Base-by-base conservation (phyloP, 2,113 vertebrate genomes). In the Anolis sagrei region DNA sequence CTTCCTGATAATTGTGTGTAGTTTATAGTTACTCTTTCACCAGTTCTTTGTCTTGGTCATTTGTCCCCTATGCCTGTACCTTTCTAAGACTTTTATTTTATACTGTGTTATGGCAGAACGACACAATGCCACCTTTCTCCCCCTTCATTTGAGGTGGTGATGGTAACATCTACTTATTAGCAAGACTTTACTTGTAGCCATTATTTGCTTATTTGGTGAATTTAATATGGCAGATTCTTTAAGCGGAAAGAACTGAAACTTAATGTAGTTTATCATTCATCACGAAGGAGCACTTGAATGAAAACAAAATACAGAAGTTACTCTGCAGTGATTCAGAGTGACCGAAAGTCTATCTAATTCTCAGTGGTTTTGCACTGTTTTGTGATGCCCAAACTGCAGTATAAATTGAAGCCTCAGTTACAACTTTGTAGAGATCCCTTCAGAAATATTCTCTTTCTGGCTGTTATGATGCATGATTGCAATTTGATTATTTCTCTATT, bases 131-230 rank as follows among this genome's bases (percentile, higher is more conserved):
- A 25, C 13, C 16, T 62, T 58, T 34, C 18, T 25, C 49, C 23
- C 27, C 34, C 36, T 61, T 58, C 54, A 4, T 58, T 58, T 58
- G 54, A 18, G 54, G 54, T 16, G 54, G 54, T 18, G 14, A 58
- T 16, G 54, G 14, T 58, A 18, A 58, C 54, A 58, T 16, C 54
- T 81, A 9, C 44, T 32, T 9, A 48, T 44, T 10, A 0, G 23
- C 69, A 8, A 0, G 0, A 10, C 73, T 69, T 58, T 6, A 1
- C 2, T 1, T 2, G 44, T 51, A 44, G 77, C 2, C 0, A 36
- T 76, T 27, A 4, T 76, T 79, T 79, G 69, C 3, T 1, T 13
- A 29, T 68, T 48, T 44, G 1, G 11, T 66, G 7, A 10, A 5
- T 27, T 25, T 74, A 27, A 7, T 39, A 19, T n/a, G 29, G 10